A percentile compares a stretch with the other conserved stretches of the same genome.
Conservation (phyloP, 1,140 invertebrate species). For the Drosophila nebulosa region DNA sequence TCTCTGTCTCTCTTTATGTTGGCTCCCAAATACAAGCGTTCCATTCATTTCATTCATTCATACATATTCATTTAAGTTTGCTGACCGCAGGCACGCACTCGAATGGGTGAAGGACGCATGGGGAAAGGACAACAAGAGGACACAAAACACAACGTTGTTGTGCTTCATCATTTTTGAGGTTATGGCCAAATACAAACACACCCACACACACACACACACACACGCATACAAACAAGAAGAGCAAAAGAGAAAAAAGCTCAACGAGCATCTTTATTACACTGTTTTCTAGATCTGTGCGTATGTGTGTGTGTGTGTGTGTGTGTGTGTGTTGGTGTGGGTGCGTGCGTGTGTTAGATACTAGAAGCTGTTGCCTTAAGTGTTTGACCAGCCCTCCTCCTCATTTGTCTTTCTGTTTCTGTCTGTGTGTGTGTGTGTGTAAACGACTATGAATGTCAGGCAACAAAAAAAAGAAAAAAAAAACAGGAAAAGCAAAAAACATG, state of each 20-base stretch:
- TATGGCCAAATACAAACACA: slow-evolving; percentile 33
- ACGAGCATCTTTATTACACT: slow-evolving; percentile 62
- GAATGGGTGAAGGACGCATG: background rate
- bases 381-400: slow-evolving; percentile 42
- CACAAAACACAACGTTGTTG: slow-evolving; percentile 35
- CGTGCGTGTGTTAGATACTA: slow-evolving; percentile 11
- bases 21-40: slow-evolving; percentile 54
- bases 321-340: background rate
- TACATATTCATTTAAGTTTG: slow-evolving; percentile 79
- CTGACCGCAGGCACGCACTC: slow-evolving; percentile 65
- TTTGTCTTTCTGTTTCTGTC: slow-evolving; percentile 1
- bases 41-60: slow-evolving; percentile 53
- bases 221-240: slow-evolving; percentile 17
- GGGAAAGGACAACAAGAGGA: slow-evolving; percentile 14
- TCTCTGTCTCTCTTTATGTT: too few species aligned
- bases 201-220: background rate
- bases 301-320: slow-evolving; percentile 22
- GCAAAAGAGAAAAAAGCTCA: slow-evolving; percentile 29
- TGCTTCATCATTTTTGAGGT: slow-evolving; percentile 78
- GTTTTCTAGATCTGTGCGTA: slow-evolving; percentile 37
- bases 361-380: slow-evolving; percentile 41
- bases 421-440: slow-evolving; percentile 24
- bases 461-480: slow-evolving; percentile 19
- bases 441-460: slow-evolving; percentile 41
- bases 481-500: slow-evolving; percentile 9